A percentile compares a stretch with the other conserved stretches of the same genome.
These are phyloP conservation scores for Hylyphantes graminicola DNA, from an alignment of 1,140 invertebrate species.

Conservation along the genomic window DNA sequence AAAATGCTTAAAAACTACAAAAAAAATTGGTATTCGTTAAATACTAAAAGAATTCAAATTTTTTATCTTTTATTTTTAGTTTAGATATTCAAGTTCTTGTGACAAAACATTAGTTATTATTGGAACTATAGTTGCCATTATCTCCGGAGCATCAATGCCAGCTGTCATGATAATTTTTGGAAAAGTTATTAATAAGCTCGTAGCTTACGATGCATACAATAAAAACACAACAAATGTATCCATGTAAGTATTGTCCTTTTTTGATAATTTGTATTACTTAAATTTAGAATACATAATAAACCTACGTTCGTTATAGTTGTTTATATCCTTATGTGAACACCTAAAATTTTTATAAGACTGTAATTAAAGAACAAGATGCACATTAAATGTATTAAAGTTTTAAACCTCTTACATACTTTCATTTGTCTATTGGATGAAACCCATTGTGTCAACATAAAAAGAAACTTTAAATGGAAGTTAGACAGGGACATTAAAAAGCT, in stretches of 20 bases:
- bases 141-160: conserved; percentile 75
- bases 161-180: conserved; percentile 79
- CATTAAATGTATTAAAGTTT: too few species aligned
- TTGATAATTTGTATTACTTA: too few species aligned
- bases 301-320: too few species aligned
- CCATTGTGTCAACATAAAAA: too few species aligned
- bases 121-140: conserved; percentile 72
- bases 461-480: too few species aligned
- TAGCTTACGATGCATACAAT: conserved; percentile 63
- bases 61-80: conserved; percentile 52
- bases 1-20: not conserved
- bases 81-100: conserved; percentile 70
- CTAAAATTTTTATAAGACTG: too few species aligned
- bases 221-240: conserved; percentile 1
- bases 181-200: conserved; percentile 72
- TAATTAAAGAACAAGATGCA: too few species aligned
- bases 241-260: conserved; percentile 8
- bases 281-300: too few species aligned
- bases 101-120: conserved; percentile 74
- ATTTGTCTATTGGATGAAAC: too few species aligned
- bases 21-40: not conserved
- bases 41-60: not conserved
- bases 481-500: too few species aligned
- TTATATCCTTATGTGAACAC: too few species aligned
- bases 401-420: too few species aligned